These are phyloP conservation scores for Cosmorhoe ocellata DNA, from an alignment of 2,888 invertebrate species.

Conservation along the genomic window DNA sequence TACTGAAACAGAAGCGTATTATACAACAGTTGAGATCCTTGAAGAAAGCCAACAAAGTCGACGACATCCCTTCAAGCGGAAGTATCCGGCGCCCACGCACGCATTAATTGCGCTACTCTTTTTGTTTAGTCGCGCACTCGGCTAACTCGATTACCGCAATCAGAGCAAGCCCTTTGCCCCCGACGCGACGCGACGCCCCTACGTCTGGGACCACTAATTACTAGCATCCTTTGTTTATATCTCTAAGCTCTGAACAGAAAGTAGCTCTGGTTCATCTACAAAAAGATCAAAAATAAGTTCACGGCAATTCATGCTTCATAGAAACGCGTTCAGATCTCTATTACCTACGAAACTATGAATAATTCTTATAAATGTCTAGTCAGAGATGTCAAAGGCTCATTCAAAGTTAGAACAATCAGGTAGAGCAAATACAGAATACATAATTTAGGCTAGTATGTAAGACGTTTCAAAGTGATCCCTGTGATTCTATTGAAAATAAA, in stretches of 20 bases:
- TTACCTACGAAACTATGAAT: no score
- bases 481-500: no score
- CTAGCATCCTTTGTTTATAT: conserved; percentile 29
- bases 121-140: conserved; percentile 69
- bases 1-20: neutral
- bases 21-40: conserved; percentile 3
- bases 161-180: conserved; percentile 73
- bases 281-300: no score
- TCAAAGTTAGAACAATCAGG: no score
- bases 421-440: no score
- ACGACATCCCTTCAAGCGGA: conserved; percentile 43
- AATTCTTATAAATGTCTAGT: no score
- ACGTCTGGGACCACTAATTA: conserved; percentile 50
- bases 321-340: no score
- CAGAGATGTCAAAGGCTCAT: no score
- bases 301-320: no score
- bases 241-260: neutral
- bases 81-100: conserved; percentile 72
- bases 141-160: conserved; percentile 79
- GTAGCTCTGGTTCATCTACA: neutral
- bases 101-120: conserved; percentile 73
- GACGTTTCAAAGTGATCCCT: no score
- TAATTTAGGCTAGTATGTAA: no score
- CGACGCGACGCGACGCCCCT: conserved; percentile 50
- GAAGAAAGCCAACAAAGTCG: conserved; percentile 7